Evolutionary conservation across 2,113 vertebrate species (phyloP), one percentile per base, ranked within the genome.

Genomic region (Ceyx margarethae): DNA sequence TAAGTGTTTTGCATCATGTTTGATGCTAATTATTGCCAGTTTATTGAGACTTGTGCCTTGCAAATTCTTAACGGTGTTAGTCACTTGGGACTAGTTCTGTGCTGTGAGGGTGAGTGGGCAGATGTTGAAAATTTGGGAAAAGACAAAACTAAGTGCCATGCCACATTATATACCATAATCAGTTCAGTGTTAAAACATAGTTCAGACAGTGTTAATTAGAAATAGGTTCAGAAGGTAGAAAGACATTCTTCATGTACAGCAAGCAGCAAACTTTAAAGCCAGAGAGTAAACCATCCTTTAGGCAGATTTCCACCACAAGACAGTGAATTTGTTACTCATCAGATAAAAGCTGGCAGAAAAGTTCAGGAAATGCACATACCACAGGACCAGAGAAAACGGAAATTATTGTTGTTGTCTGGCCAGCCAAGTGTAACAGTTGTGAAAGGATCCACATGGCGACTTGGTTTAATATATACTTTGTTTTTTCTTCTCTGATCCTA

Each of bases 371-470:
- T 54, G 43, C 11, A 73, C 97, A 31, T 97, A 98, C 98, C 98
- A 20, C 98, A 98, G 26, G 97, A 95, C 98, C 98, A 98, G 40
- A 82, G 88, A 69, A 97, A 97, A 65, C 15, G 58, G 42, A 93
- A 93, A 35, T 80, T 86, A 14, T 35, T 61, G 37, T 46, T 92
- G 16, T 60, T 61, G 9, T 91, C 96, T 10, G 91, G 92, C 97
- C 97, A 98, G 94, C 92, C 90, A 72, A 98, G 92, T 0, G 68
- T 97, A 76, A 97, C 73, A 6, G 92, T 81, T 2, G 93, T 96
- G 94, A 98, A 97, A 71, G 97, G 96, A 67, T 96, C 95, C 87
- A 96, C 87, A 1, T 95, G 97, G 11, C 77, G 91, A 60, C 96
- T 94, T 0, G 97, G 96, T 77, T 96, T 95, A 57, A 97, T 35